These are phyloP conservation scores for Steatocranus sp. DNA, from an alignment of 2,797 vertebrate genomes.

Conservation along the genomic window DNA sequence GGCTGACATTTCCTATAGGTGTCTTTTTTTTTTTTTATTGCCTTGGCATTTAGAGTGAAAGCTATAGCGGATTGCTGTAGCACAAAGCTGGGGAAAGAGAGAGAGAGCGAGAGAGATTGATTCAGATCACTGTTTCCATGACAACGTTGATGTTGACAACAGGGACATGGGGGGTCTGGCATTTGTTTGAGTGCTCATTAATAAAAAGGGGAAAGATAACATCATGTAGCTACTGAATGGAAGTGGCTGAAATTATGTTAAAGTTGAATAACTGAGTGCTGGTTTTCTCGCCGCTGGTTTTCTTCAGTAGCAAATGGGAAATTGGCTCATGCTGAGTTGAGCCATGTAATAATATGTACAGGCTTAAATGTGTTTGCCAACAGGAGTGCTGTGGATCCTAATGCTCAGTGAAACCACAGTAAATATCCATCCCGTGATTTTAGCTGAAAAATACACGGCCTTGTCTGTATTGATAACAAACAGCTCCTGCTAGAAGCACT, in stretches of 20 bases:
- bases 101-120: neutral
- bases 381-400: neutral
- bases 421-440: conserved; percentile 2
- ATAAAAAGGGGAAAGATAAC: conserved; percentile 15
- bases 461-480: neutral
- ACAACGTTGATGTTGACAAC: conserved; percentile 60
- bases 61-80: conserved; percentile 7
- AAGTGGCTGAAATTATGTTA: conserved; percentile 7
- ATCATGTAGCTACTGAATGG: neutral
- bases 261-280: conserved; percentile 7
- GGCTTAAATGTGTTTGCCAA: neutral
- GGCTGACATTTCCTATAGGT: conserved; percentile 58
- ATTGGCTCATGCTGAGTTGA: neutral
- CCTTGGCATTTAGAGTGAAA: conserved; percentile 48
- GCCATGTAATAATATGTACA: neutral
- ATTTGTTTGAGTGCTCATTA: conserved; percentile 48
- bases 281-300: neutral
- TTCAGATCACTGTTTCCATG: conserved; percentile 65
- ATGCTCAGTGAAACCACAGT: neutral
- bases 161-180: neutral
- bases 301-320: neutral
- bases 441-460: neutral
- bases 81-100: neutral
- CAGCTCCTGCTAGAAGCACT: neutral
- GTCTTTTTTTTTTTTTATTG: conserved; percentile 39